These are phyloP conservation scores for Eutolmus rufibarbis DNA, from an alignment of 2,888 invertebrate species.

Conservation along the genomic window DNA sequence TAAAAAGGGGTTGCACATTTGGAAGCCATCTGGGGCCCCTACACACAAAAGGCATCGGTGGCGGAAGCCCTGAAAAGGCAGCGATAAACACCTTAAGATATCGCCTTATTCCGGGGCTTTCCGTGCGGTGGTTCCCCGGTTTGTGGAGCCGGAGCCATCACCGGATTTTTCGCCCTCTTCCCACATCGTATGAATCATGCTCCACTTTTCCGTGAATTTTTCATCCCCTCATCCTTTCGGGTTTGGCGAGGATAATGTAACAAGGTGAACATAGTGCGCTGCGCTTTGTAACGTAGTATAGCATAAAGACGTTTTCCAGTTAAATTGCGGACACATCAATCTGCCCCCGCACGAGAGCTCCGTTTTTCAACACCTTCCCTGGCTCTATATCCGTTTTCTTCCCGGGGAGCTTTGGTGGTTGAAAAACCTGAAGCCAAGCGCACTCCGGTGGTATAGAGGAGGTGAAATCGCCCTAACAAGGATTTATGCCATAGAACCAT, in stretches of 20 bases:
- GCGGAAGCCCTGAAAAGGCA: background rate
- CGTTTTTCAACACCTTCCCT: background rate
- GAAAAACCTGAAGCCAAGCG: background rate
- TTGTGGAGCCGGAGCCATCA: background rate
- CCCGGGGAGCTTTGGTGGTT: background rate
- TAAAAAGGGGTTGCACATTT: background rate
- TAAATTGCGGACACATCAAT: background rate
- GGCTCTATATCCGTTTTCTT: background rate
- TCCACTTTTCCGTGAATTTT: background rate
- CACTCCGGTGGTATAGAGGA: background rate
- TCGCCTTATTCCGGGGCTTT: background rate
- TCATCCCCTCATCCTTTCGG: background rate
- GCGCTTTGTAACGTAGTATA: background rate
- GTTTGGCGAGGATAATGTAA: background rate
- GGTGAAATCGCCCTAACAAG: constrained; percentile 23
- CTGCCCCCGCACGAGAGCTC: background rate
- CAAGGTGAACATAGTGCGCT: background rate
- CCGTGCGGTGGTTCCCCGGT: background rate
- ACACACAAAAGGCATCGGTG: background rate
- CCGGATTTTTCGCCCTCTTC: background rate
- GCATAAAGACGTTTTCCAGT: constrained; percentile 5
- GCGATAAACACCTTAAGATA: constrained; percentile 28
- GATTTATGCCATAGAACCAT: constrained; percentile 31
- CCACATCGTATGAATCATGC: background rate
- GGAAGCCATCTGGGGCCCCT: background rate